Evolutionary conservation across 2,797 vertebrate species (phyloP).

Genomic region (Galago senegalensis): DNA sequence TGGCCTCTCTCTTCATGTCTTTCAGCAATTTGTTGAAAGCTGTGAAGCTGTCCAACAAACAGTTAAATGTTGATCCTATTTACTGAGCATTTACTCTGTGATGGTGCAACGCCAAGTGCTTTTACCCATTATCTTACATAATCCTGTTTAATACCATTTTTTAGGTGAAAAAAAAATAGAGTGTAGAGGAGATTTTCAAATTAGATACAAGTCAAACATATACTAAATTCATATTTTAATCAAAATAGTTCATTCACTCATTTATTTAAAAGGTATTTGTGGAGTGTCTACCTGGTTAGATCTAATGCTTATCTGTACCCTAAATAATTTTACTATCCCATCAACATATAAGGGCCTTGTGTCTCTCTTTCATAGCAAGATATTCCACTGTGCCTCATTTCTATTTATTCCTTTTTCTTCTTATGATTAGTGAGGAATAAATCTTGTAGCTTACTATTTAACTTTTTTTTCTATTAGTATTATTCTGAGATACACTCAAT

Average conservation of each 20-base stretch:
- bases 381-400: not conserved
- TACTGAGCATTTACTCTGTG: not conserved
- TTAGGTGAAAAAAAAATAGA: conserved; percentile 3
- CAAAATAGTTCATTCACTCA: not conserved
- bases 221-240: not conserved
- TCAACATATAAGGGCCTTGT: not conserved
- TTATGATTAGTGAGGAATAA: not conserved
- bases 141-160: not conserved
- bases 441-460: not conserved
- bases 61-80: not conserved
- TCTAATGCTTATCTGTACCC: not conserved
- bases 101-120: not conserved
- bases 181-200: not conserved
- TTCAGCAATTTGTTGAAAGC: not conserved
- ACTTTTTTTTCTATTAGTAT: not conserved
- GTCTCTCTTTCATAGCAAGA: not conserved
- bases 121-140: not conserved
- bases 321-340: not conserved
- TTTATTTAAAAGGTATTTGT: not conserved
- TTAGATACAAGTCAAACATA: not conserved
- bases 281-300: not conserved
- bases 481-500: not conserved
- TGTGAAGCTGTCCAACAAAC: not conserved
- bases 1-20: not conserved
- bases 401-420: not conserved